These are phyloP conservation scores for Acropternis orthonyx DNA, from an alignment of 2,797 vertebrate genomes.

Conservation along the genomic window DNA sequence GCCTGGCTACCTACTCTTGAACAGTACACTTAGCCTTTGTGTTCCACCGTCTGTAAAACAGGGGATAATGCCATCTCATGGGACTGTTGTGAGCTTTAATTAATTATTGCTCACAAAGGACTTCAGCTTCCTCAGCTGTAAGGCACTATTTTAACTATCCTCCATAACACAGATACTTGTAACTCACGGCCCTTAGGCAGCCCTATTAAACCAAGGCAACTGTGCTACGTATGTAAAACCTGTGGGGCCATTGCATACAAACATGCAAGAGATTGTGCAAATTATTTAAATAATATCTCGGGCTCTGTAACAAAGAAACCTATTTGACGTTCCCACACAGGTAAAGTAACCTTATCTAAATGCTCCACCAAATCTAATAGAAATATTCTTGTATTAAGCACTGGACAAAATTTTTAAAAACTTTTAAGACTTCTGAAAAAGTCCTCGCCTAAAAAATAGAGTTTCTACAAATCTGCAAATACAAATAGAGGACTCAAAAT, in stretches of 20 bases:
- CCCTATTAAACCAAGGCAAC: neutral
- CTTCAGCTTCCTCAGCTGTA: neutral
- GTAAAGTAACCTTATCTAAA: neutral
- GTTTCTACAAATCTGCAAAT: neutral
- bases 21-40: neutral
- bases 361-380: neutral
- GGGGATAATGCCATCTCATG: neutral
- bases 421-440: neutral
- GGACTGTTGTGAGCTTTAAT: conserved; percentile 16
- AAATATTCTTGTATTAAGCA: neutral
- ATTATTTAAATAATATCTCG: neutral
- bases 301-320: neutral
- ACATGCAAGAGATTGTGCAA: neutral
- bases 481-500: neutral
- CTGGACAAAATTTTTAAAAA: neutral
- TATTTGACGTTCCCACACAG: neutral
- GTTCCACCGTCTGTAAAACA: neutral
- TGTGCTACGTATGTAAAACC: neutral
- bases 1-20: neutral
- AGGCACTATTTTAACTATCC: neutral
- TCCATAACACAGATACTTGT: neutral
- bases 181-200: neutral
- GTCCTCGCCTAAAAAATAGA: neutral
- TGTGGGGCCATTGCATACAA: neutral
- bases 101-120: conserved; percentile 4